Evolutionary conservation across 2,888 invertebrate species (phyloP), one percentile per base, ranked within the genome.

Genomic region (Ypsolopha scabrella): DNA sequence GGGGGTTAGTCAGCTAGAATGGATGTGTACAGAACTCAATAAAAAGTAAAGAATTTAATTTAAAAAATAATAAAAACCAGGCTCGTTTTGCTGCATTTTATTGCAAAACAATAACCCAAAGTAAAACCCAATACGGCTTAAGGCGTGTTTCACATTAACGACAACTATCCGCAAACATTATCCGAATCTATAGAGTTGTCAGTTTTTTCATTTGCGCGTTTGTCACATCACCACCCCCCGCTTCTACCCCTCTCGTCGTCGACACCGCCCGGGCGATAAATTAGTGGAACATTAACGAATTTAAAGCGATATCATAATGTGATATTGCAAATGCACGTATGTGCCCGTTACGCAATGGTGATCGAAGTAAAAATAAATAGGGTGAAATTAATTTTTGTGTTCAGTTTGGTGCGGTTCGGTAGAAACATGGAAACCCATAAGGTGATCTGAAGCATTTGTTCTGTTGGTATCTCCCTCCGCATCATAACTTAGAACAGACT

Each of bases 281-380:
- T 73, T 72, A 69, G 70, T 68, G 68, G 65, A 68, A 68, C 71
- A 76, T 71, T 72, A 66, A 65, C 64, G 63, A 65, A 69, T 71
- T 74, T 70, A 70, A 68, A 72, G 60, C 65, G 64, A 73, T 71
- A 68, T 66, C 55, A 55, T 58, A 46, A 49, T 45, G 38, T n/a
- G 39, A 34, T 38, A 36, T 34, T 52, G 39, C 53, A 53, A 53
- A 53, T 37, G 7, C 9, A 51, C 51, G 47, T 41, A 53, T 51
- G 53, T 53, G 14, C 7, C 6, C 34, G 48, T 39, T 51, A 48
- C 51, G 51, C 48, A 48, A 51, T 45, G 11, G 39, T 3, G 9
- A 39, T n/a, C 10, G 3, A 39, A 39, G 11, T 1, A 9, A 39
- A n/a, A n/a, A 9, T 39, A n/a, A n/a, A 9, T 39, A 3, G 39